Evolutionary conservation across 92 coral and sea anemone species (phyloP).

Genomic region (Actinostola sp.): DNA sequence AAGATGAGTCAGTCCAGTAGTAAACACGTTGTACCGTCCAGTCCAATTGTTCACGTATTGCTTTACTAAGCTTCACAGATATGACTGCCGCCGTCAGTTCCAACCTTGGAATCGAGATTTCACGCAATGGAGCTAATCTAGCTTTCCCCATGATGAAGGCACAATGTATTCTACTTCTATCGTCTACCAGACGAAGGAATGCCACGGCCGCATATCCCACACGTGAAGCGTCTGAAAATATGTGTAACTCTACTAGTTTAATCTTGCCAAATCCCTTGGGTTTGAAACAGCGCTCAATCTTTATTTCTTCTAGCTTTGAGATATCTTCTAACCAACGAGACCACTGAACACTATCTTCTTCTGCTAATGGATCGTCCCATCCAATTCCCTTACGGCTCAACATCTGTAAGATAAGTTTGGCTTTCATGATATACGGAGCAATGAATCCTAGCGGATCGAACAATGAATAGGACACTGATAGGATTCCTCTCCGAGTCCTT

Average conservation of each 20-base stretch:
- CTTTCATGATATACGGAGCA: conserved; percentile 42
- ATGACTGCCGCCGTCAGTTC: conserved; percentile 56
- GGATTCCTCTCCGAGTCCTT: conserved; percentile 8
- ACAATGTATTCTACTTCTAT: conserved; percentile 7
- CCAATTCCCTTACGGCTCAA: conserved; percentile 23
- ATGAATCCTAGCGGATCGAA: conserved; percentile 48
- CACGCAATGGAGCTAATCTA: conserved; percentile 44
- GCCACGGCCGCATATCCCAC: conserved; percentile 25
- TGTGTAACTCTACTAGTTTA: conserved; percentile 16
- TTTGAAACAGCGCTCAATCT: conserved; percentile 45
- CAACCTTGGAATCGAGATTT: conserved; percentile 51
- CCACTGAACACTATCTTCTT: conserved; percentile 37
- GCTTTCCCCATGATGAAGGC: conserved; percentile 60
- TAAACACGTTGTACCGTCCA: conserved; percentile 9
- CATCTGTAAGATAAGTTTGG: conserved; percentile 41
- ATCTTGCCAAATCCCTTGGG: conserved; percentile 32
- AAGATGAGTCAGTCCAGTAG: conserved; percentile 54
- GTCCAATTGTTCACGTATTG: conserved; percentile 50
- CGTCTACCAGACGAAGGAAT: conserved; percentile 14
- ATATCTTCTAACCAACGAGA: conserved; percentile 46
- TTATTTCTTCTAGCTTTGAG: conserved; percentile 17
- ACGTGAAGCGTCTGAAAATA: conserved; percentile 23
- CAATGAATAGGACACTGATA: conserved; percentile 35
- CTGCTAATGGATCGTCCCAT: conserved; percentile 45
- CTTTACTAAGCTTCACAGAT: conserved; percentile 36